A percentile compares a stretch with the other conserved stretches of the same genome.
Conservation (phyloP, 92 coral and sea anemone genomes). For the Hydrozoanthus gracilis region DNA sequence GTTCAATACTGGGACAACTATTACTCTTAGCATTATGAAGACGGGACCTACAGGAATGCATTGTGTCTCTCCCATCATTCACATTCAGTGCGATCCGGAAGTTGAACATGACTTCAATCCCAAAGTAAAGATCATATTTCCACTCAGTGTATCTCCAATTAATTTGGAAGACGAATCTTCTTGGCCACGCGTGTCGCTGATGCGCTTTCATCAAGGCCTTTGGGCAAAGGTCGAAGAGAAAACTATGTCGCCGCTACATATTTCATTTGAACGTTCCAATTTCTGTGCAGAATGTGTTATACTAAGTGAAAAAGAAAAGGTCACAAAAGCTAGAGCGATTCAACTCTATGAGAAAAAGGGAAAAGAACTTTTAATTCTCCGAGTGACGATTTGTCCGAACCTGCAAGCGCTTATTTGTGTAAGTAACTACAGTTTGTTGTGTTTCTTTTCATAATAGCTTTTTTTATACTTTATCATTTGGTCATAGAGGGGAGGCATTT, state of each 20-base stretch:
- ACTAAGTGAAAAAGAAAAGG: background rate
- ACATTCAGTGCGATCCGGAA: background rate
- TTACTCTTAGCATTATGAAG: background rate
- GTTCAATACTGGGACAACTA: background rate
- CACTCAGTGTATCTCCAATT: background rate
- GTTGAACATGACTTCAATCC: background rate
- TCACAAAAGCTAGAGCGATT: background rate
- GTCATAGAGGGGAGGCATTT: too few relatives aligned
- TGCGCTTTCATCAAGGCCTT: background rate
- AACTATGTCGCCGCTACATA: background rate
- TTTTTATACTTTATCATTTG: too few relatives aligned
- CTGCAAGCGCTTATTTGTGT: background rate
- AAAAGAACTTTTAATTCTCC: background rate
- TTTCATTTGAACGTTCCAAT: background rate
- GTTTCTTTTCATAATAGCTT: too few relatives aligned
- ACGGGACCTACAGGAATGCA: background rate
- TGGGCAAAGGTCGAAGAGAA: background rate
- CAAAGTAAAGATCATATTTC: slow-evolving; percentile 12
- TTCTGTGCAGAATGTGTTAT: background rate
- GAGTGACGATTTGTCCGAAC: background rate
- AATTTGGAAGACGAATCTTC: slow-evolving; percentile 3
- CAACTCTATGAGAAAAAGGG: background rate
- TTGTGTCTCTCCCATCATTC: background rate
- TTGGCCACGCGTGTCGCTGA: background rate
- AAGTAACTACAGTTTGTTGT: background rate